These are phyloP conservation scores for Bombus sibiricus DNA, from an alignment of 1,140 invertebrate genomes.

Conservation along the genomic window DNA sequence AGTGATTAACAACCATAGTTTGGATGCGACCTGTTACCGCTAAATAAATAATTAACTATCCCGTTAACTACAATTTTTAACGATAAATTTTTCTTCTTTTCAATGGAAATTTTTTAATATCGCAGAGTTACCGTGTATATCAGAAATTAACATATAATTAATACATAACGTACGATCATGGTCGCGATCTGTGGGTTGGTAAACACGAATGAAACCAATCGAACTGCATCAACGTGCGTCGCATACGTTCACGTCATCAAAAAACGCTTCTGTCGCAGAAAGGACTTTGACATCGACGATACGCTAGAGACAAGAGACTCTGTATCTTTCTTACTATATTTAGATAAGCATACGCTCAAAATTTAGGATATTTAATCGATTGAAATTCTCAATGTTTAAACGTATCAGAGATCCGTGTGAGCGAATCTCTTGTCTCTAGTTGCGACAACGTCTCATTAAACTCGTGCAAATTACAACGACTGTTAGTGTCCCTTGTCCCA, in stretches of 20 bases:
- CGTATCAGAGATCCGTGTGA: not conserved
- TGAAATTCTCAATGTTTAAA: not conserved
- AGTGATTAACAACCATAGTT: conserved; percentile 29
- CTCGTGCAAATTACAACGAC: conserved; percentile 43
- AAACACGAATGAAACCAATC: conserved; percentile 17
- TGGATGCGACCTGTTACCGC: not conserved
- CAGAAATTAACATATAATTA: not conserved
- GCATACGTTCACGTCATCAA: conserved; percentile 5
- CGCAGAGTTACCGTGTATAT: not conserved
- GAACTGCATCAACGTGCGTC: conserved; percentile 17
- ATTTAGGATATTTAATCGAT: not conserved
- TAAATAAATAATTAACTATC: not conserved
- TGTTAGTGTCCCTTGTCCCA: not conserved
- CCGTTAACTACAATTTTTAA: not conserved
- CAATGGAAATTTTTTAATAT: not conserved
- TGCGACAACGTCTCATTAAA: not conserved
- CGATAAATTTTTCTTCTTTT: not conserved
- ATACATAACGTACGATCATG: not conserved
- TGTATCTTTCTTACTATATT: too few relatives aligned
- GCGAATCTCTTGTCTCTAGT: not conserved
- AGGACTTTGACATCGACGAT: not conserved
- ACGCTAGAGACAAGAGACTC: conserved; percentile 3
- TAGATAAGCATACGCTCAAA: not conserved
- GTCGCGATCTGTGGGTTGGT: conserved; percentile 27
- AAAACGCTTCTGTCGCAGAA: conserved; percentile 4